Conservation (phyloP, 2,888 invertebrate genomes). For the Trachelus troglodyta region DNA sequence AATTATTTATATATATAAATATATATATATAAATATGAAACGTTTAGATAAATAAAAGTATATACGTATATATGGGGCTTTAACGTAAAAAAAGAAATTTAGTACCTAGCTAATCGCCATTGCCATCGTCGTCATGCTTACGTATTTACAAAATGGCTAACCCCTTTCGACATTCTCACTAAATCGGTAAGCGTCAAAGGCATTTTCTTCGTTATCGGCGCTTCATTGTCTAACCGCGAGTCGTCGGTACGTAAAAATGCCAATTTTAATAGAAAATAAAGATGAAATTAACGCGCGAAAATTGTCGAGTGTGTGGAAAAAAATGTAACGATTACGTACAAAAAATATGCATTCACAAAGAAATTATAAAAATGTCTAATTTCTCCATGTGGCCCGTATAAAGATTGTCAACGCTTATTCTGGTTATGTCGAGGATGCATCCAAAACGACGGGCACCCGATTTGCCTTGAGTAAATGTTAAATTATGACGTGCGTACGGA, state of each 20-base stretch:
- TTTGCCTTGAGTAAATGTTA: neutral
- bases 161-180: neutral
- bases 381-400: neutral
- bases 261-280: neutral
- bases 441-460: neutral
- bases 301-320: neutral
- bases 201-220: neutral
- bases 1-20: conserved; percentile 45
- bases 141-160: neutral
- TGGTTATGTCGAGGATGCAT: neutral
- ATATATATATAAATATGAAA: conserved; percentile 32
- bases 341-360: neutral
- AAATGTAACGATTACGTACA: neutral
- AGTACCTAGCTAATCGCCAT: neutral
- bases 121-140: neutral
- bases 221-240: neutral
- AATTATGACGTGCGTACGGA: neutral
- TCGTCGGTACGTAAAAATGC: neutral
- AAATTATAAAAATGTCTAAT: neutral
- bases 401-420: neutral
- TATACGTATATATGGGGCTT: conserved; percentile 16
- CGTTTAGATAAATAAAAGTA: conserved; percentile 33
- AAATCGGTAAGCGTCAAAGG: neutral
- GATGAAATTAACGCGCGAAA: neutral
- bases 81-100: neutral